Evolutionary conservation across 2,113 vertebrate genomes (phyloP), one percentile per base, ranked within the genome.

Genomic region (Tragelaphus scriptus): DNA sequence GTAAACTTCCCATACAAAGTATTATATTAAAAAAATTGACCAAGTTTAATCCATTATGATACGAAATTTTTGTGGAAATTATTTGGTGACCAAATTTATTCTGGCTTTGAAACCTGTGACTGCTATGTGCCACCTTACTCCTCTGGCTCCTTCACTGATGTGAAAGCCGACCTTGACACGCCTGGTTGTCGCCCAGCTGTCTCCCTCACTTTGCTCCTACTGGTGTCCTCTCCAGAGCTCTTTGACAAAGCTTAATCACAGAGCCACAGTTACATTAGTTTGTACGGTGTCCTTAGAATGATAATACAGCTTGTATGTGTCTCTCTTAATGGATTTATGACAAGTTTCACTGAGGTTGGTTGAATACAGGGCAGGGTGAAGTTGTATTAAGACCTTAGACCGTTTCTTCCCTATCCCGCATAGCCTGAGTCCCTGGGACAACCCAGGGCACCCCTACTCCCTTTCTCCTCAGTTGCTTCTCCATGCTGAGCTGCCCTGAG

Each of bases 111-210:
- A 26, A 63, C 13, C 19, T 56, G 16, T 80, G 90, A n/a, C 15
- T 86, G 28, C 15, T 26, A 32, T 3, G 36, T 15, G 32, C 55
- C 40, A 32, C 11, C 55, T 56, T 79, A n/a, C 7, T 7, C 0
- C 2, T 40, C 3, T 75, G 40, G 17, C 4, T n/a, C 56, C 32
- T 36, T 93, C 40, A n/a, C 1, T 63, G 55, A 23, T 23, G 56
- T 17, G 17, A 55, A 0, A 21, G 26, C 47, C 6, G 10, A 30
- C 2, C 4, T 3, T 19, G 30, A 61, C 9, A 61, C 3, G 0
- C 1, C 28, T 58, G 71, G 11, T 30, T 71, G 10, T 49, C 15
- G 9, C 25, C 12, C 13, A 58, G 15, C 3, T 5, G 3, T 32
- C 7, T 59, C 30, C 12, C 8, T 53, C 40, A 2, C 19, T 23